Evolutionary conservation across 1,140 invertebrate species (phyloP), one percentile per base, ranked within the genome.

Genomic region (Onthophagus taurus): DNA sequence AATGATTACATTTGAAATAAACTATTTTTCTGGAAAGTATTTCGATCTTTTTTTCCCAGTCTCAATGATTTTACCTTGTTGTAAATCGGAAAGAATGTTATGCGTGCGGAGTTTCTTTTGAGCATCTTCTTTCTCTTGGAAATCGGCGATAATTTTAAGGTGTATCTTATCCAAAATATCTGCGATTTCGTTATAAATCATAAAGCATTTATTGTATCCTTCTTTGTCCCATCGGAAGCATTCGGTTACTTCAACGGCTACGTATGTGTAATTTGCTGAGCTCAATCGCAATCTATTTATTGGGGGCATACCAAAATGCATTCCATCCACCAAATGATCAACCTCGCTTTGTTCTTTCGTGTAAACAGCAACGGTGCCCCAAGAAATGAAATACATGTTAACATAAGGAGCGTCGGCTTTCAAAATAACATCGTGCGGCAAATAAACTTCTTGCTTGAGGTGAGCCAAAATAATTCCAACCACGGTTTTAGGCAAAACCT

Each of bases 241-340:
- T 37, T 51, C 46, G 11, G 45, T 45, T 24, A 45, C 36, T 29
- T 51, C 49, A 5, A 51, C 12, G 8, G 46, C 42, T 16, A 51
- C 42, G 17, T 16, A 35, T 29, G 21, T 24, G 12, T 34, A 26
- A 2, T 2, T 6, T 13, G 13, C 12, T 16, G 11, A 23, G 8
- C 7, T 8, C 14, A 2, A 26, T 26, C n/a, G 23, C n/a, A 26
- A 26, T 44, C 19, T 6, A n/a, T 21, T 33, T 7, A 44, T 11
- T 4, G 24, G 11, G 18, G 21, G 21, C 1, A 35, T 18, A 8
- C 46, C 42, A 30, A 51, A 51, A 42, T 48, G 42, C 21, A 38
- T 41, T 5, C 38, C 38, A 13, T 41, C 38, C n/a, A 24, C 18
- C 16, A 41, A 13, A 29, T 41, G 38, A 4, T 26, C 11, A 16